phyloP scores from a whole-genome alignment of 2,888 invertebrate genomes.

The Quadroppia sp. region DNA sequence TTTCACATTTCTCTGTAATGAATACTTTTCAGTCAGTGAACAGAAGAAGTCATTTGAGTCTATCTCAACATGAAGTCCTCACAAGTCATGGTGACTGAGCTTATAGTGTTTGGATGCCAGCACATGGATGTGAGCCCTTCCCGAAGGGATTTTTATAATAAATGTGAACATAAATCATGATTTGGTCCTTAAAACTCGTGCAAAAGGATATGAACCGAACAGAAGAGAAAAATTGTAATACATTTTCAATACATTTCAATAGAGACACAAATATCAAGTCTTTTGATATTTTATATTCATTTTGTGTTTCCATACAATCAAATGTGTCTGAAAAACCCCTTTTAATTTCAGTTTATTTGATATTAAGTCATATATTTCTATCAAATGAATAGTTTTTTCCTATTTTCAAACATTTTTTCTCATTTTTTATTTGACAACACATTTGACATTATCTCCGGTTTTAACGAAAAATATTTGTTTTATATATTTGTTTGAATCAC shows the following conservation, averaged over 20 bases:
- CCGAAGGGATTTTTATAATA: slow-evolving; percentile 36
- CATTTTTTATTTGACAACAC: neutral
- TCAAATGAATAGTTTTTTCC: neutral
- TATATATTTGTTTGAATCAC: too few relatives aligned
- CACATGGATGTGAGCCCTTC: slow-evolving; percentile 3
- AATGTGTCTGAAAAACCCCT: neutral
- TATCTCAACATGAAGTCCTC: neutral
- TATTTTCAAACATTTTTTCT: neutral
- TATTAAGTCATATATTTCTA: slow-evolving; percentile 5
- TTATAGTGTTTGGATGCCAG: neutral
- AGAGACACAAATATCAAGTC: slow-evolving; percentile 9
- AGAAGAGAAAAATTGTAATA: slow-evolving; percentile 20
- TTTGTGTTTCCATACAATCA: neutral
- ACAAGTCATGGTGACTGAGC: neutral
- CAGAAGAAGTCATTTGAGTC: neutral
- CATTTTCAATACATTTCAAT: slow-evolving; percentile 30
- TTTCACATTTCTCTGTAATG: neutral
- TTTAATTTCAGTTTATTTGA: neutral
- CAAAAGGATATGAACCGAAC: slow-evolving; percentile 17
- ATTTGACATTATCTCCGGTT: too few relatives aligned
- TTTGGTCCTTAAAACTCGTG: neutral
- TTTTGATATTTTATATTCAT: slow-evolving; percentile 32
- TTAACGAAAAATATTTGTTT: too few relatives aligned
- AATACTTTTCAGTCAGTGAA: neutral
- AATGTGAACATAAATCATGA: slow-evolving; percentile 34